These are phyloP conservation scores for Litocranius walleri DNA, from an alignment of 2,113 vertebrate genomes.

Conservation along the genomic window DNA sequence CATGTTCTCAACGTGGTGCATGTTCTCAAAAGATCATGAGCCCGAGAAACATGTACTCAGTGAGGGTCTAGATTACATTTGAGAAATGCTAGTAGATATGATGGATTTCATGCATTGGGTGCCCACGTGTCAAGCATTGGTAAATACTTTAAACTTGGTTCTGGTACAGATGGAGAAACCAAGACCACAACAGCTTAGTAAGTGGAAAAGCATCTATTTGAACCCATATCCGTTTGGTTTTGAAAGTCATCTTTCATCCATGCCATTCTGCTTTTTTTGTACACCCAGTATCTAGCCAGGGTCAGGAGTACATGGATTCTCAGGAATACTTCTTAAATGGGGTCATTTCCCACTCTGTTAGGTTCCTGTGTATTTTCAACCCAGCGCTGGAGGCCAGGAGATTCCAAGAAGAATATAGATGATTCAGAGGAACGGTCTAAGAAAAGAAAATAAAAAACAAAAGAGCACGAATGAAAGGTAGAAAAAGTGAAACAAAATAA, in stretches of 20 bases:
- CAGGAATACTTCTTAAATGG: neutral
- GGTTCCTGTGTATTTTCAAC: neutral
- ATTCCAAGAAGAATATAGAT: neutral
- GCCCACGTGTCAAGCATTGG: neutral
- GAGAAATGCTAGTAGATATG: neutral
- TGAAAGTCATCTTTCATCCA: neutral
- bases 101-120: neutral
- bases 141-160: neutral
- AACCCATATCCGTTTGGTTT: neutral
- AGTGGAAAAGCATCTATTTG: neutral
- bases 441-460: neutral
- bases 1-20: neutral
- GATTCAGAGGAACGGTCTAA: neutral
- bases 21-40: neutral
- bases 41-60: neutral
- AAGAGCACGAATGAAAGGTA: neutral
- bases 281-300: neutral
- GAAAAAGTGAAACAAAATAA: neutral
- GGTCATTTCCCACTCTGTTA: neutral
- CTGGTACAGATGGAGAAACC: neutral
- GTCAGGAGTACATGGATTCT: neutral
- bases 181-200: neutral
- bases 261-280: neutral
- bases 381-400: neutral
- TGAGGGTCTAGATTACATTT: neutral